phyloP scores from a whole-genome alignment of 2,888 invertebrate genomes.

The Plutella xylostella region DNA sequence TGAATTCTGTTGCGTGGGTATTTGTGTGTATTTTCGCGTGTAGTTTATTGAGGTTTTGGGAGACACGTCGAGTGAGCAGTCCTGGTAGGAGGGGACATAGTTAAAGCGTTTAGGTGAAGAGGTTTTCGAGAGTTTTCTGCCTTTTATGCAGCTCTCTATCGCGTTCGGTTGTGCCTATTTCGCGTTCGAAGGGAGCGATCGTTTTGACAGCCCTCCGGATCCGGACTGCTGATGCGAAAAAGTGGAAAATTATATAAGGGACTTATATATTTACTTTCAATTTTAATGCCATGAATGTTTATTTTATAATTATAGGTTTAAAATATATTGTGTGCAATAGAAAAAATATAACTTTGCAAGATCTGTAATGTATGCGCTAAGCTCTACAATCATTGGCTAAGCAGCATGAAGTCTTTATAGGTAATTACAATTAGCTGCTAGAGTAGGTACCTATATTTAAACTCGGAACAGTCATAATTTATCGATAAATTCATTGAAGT shows the following conservation, averaged over 20 bases:
- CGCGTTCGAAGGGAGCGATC: conserved; percentile 48
- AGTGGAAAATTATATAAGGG: conserved; percentile 31
- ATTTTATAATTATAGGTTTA: too few species aligned
- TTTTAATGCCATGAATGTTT: not conserved
- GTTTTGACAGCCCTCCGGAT: conserved; percentile 47
- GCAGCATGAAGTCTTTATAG: too few species aligned
- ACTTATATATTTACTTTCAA: conserved; percentile 12
- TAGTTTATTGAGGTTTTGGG: conserved; percentile 57
- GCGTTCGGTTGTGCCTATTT: conserved; percentile 44
- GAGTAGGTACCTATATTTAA: too few species aligned
- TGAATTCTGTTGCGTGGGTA: conserved; percentile 33
- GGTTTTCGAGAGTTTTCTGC: conserved; percentile 48
- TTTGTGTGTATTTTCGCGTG: conserved; percentile 47
- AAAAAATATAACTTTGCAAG: too few species aligned
- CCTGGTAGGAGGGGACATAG: conserved; percentile 64
- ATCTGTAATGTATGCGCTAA: too few species aligned
- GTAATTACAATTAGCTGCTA: too few species aligned
- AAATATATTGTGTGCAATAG: too few species aligned
- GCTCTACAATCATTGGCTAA: too few species aligned
- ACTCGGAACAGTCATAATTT: too few species aligned
- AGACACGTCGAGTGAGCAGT: conserved; percentile 69
- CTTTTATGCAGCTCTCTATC: conserved; percentile 64
- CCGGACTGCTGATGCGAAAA: conserved; percentile 19
- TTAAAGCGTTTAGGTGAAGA: conserved; percentile 68
- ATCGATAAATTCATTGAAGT: conserved; percentile 40